These are phyloP conservation scores for Myotis lucifugus DNA, from an alignment of 2,113 vertebrate genomes.

Conservation along the genomic window DNA sequence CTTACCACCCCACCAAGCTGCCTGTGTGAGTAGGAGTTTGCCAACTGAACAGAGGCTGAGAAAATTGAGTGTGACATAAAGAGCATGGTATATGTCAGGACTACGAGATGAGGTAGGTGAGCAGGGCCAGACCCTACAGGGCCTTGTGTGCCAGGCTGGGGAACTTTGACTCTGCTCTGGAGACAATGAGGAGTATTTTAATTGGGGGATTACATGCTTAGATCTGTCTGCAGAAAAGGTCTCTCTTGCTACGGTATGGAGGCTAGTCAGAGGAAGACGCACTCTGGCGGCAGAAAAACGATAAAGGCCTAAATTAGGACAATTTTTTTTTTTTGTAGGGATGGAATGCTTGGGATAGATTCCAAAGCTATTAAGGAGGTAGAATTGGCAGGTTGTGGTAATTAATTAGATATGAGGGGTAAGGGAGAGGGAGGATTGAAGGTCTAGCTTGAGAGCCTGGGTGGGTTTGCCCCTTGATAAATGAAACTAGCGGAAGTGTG, in stretches of 20 bases:
- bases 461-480: not conserved
- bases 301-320: constrained; percentile 57
- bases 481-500: not conserved
- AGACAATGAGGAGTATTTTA: constrained; percentile 20
- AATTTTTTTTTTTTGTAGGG: not conserved
- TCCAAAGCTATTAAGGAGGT: constrained; percentile 71
- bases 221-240: not conserved
- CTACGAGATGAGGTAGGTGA: not conserved
- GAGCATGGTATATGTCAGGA: not conserved
- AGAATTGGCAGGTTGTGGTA: constrained; percentile 66
- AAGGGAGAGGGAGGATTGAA: constrained; percentile 41
- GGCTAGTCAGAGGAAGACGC: constrained; percentile 63
- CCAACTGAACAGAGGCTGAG: not conserved
- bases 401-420: constrained; percentile 70
- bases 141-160: not conserved
- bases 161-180: not conserved
- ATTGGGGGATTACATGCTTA: not conserved
- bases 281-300: constrained; percentile 57
- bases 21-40: not conserved
- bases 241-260: constrained; percentile 15
- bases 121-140: not conserved
- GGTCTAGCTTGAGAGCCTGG: constrained; percentile 33
- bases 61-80: not conserved
- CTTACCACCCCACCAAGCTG: not conserved
- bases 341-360: constrained; percentile 68